Evolutionary conservation across 2,888 invertebrate species (phyloP).

Genomic region (Lasioglossum morio): DNA sequence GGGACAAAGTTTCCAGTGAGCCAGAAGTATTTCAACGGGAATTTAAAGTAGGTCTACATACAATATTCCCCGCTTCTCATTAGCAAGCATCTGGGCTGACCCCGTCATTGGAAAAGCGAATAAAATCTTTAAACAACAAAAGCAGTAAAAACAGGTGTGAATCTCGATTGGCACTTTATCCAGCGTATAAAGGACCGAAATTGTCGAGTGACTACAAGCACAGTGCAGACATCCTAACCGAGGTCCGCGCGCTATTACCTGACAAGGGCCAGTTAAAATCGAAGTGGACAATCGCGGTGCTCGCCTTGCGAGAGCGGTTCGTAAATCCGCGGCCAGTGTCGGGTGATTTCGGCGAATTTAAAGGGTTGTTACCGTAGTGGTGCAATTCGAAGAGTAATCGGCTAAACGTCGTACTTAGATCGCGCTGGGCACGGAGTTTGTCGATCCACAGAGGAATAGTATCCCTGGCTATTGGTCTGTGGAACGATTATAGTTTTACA

Average conservation of each 20-base stretch:
- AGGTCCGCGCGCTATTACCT: not conserved
- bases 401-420: constrained; percentile 54
- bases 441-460: constrained; percentile 46
- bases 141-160: not conserved
- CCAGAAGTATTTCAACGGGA: constrained; percentile 47
- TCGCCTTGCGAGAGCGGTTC: constrained; percentile 11
- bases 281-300: not conserved
- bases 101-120: not conserved
- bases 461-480: constrained; percentile 49
- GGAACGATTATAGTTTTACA: constrained; percentile 55
- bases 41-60: constrained; percentile 38
- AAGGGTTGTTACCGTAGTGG: constrained; percentile 25
- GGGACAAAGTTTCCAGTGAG: constrained; percentile 34
- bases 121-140: not conserved
- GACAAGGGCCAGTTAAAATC: constrained; percentile 4
- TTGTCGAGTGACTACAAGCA: not conserved
- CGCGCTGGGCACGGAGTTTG: constrained; percentile 49
- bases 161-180: not conserved
- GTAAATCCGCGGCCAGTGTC: constrained; percentile 29
- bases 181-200: not conserved
- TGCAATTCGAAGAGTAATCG: constrained; percentile 63
- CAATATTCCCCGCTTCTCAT: not conserved
- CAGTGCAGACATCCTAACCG: not conserved
- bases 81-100: not conserved
- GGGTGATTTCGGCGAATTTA: constrained; percentile 40